Evolutionary conservation across 2,113 vertebrate species (phyloP), one percentile per base, ranked within the genome.

Genomic region (Entosphenus tridentatus): DNA sequence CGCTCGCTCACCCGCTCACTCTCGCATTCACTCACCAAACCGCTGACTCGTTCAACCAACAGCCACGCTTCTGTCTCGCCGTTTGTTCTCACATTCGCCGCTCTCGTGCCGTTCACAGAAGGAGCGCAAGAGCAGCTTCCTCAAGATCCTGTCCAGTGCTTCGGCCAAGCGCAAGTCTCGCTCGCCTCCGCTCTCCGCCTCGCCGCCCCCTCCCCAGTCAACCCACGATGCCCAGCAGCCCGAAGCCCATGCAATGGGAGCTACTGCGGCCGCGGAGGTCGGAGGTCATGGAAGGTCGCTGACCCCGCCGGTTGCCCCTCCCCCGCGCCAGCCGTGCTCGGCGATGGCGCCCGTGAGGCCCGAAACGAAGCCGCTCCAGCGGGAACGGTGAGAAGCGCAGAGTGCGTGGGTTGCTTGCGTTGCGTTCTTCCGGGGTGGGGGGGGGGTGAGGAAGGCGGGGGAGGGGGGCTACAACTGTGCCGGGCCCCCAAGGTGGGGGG

Each of bases 151-250:
- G 17, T 87, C 91, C 0, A 89, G 91, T 17, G 89, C 89, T 0
- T 93, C 89, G 6, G 82, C 87, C 58, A 97, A 93, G 76, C 96
- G 87, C 81, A 97, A 96, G 76, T 79, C 89, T 0, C 89, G 89
- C 8, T 96, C 93, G 2, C 88, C 89, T 0, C 87, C 89, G 0
- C 62, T 65, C 62, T 90, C 90, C 0, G 80, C 87, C 57, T 93
- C 93, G 8, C 92, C 93, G 5, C 62, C 62, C 18, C n/a, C 62
- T 9, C 62, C 62, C 2, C 21, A n/a, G 62, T 65, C 39, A 1
- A 92, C 85, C 0, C 87, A 88, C 0, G 87, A 91, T 70, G 78
- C 86, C 3, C 80, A 79, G 14, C 69, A 69, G n/a, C 62, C 70
- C 10, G 75, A 77, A 1, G 57, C 71, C 2, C 74, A 77, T 1